Conservation (phyloP, 2,888 invertebrate genomes). For the Caenorhabditis virilis region DNA sequence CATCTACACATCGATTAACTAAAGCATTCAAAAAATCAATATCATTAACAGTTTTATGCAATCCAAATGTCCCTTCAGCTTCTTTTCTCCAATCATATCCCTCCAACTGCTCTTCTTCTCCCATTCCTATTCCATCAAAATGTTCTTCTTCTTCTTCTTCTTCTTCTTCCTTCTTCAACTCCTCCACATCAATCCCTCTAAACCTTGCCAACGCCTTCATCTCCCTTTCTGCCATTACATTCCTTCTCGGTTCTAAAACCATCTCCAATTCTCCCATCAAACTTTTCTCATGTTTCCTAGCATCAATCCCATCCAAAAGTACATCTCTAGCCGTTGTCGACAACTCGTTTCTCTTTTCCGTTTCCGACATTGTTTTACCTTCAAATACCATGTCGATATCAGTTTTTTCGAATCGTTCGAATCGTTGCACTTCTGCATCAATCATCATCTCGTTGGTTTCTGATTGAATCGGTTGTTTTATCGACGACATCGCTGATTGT, state of each 20-base stretch:
- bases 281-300: constrained; percentile 6
- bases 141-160: constrained; percentile 1
- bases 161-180: constrained; percentile 11
- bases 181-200: constrained; percentile 19
- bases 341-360: constrained; percentile 3
- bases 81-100: constrained; percentile 29
- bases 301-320: constrained; percentile 23
- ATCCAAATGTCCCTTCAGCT: constrained; percentile 21
- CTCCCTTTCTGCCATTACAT: constrained; percentile 17
- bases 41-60: constrained; percentile 27
- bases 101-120: constrained; percentile 14
- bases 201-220: constrained; percentile 26
- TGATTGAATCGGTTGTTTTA: background rate
- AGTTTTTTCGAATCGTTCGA: background rate
- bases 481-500: background rate
- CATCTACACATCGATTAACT: constrained; percentile 12
- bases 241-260: constrained; percentile 21
- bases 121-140: constrained; percentile 16
- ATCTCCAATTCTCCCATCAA: constrained; percentile 27
- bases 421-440: background rate
- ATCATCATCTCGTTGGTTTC: background rate
- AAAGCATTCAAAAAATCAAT: constrained; percentile 21
- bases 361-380: constrained; percentile 17
- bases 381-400: constrained; percentile 29
- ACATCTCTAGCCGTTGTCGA: constrained; percentile 8